These are phyloP conservation scores for Eira barbara DNA, from an alignment of 2,113 vertebrate species.

Conservation along the genomic window DNA sequence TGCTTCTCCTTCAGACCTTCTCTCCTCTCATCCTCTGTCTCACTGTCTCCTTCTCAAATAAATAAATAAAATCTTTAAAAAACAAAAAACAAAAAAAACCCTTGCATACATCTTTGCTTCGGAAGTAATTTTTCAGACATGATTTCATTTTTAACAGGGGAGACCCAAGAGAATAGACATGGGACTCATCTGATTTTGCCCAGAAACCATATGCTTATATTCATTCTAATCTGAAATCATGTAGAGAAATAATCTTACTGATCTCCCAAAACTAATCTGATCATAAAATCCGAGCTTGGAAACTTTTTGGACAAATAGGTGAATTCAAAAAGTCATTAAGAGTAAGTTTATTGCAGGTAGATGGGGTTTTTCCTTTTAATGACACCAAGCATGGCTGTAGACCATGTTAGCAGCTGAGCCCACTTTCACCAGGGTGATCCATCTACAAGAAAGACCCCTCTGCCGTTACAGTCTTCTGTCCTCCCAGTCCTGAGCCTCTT, in stretches of 20 bases:
- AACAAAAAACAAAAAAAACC: no score
- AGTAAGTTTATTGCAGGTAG: not conserved
- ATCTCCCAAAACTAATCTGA: not conserved
- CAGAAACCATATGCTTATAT: not conserved
- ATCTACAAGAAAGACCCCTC: not conserved
- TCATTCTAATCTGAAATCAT: not conserved
- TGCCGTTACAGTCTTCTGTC: not conserved
- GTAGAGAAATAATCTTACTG: not conserved
- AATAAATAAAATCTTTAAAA: no score
- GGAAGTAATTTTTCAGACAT: not conserved
- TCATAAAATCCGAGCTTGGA: not conserved
- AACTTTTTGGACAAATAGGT: not conserved
- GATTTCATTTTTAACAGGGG: constrained; percentile 17
- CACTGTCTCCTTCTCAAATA: no score
- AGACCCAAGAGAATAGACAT: not conserved
- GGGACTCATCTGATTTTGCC: not conserved
- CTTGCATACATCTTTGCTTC: not conserved
- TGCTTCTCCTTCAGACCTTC: no score
- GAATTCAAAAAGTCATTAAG: not conserved
- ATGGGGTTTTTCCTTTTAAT: not conserved
- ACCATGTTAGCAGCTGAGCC: not conserved
- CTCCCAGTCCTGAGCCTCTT: not conserved
- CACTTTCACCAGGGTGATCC: not conserved
- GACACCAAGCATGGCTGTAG: no score
- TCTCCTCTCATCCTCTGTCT: no score